Conservation (phyloP, 2,888 invertebrate species). For the Kuschelorhynchus macadamiae region DNA sequence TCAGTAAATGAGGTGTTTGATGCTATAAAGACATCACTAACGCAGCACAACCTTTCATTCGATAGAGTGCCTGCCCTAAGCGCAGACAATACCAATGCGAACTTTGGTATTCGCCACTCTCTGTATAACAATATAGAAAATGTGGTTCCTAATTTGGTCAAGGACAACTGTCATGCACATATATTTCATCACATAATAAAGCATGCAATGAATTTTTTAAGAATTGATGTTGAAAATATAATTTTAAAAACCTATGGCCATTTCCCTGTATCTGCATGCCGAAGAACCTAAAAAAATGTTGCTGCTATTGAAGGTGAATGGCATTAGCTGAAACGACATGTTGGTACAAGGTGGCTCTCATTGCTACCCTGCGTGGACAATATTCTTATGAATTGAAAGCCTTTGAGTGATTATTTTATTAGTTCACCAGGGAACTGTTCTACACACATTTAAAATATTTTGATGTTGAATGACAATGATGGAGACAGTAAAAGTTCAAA, state of each 20-base stretch:
- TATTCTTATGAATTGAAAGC: constrained; percentile 10
- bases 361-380: too few species aligned
- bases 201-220: too few species aligned
- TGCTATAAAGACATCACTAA: constrained; percentile 53
- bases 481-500: neutral
- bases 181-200: too few species aligned
- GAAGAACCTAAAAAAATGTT: too few species aligned
- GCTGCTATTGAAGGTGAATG: neutral
- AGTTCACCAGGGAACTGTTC: neutral
- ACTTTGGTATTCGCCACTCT: neutral
- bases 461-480: neutral
- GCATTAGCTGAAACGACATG: too few species aligned
- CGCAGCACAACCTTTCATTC: constrained; percentile 53
- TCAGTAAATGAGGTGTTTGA: constrained; percentile 49
- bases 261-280: too few species aligned
- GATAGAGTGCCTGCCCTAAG: constrained; percentile 56
- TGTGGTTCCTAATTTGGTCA: too few species aligned
- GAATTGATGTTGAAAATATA: too few species aligned
- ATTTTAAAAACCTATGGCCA: too few species aligned
- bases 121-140: too few species aligned
- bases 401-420: neutral
- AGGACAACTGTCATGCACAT: too few species aligned
- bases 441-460: neutral
- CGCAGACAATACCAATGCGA: constrained; percentile 60
- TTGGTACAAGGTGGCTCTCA: too few species aligned